Evolutionary conservation across 1,140 invertebrate genomes (phyloP).

Genomic region (Pseudomyrmex concolor): DNA sequence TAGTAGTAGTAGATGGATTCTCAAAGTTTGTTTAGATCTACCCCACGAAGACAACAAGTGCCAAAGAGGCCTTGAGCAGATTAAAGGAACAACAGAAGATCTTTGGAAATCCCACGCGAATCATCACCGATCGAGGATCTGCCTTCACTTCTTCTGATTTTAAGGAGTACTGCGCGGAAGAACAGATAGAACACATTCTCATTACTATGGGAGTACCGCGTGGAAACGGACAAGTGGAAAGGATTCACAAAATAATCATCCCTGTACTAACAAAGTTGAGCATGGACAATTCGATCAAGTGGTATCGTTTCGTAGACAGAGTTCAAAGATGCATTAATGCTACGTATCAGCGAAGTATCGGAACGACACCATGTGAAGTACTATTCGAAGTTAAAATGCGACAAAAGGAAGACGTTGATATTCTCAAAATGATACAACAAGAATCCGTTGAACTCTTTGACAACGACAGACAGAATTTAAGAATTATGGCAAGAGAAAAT

Average conservation of each 20-base stretch:
- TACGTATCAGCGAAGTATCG: too few species aligned
- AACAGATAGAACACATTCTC: constrained; percentile 73
- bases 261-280: not conserved
- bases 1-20: not conserved
- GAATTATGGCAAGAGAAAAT: not conserved
- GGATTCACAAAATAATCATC: constrained; percentile 57
- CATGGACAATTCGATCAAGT: too few species aligned
- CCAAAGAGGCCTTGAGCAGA: not conserved
- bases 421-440: not conserved
- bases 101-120: not conserved
- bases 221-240: constrained; percentile 79
- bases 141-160: constrained; percentile 61
- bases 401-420: too few species aligned
- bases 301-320: too few species aligned
- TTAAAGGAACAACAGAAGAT: not conserved
- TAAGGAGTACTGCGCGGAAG: constrained; percentile 58
- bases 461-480: not conserved
- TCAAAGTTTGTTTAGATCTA: not conserved
- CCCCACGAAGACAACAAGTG: not conserved
- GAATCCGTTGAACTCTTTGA: not conserved
- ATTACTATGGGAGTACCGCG: constrained; percentile 75
- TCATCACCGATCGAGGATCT: constrained; percentile 1
- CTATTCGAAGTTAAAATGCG: too few species aligned
- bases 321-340: too few species aligned
- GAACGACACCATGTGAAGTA: too few species aligned